These are phyloP conservation scores for Grammomys surdaster DNA, from an alignment of 2,113 vertebrate species.

Conservation along the genomic window DNA sequence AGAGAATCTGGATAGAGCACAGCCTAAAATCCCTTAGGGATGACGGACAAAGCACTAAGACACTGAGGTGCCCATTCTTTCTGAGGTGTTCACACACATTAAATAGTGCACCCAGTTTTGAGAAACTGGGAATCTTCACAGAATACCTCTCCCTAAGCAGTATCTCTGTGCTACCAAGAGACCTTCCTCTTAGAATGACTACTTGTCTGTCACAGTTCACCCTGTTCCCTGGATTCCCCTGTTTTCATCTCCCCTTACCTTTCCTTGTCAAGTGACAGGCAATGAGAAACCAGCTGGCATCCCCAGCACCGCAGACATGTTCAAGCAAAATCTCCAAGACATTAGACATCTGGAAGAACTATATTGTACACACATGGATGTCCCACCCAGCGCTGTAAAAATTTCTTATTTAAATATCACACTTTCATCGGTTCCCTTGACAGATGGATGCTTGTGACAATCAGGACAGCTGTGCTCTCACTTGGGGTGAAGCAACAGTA, in stretches of 20 bases:
- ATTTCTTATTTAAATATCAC: not conserved
- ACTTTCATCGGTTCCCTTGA: not conserved
- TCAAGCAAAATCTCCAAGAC: not conserved
- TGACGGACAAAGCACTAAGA: not conserved
- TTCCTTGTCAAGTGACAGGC: not conserved
- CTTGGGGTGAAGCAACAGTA: not conserved
- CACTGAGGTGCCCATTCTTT: fast-evolving
- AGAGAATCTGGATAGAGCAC: not conserved
- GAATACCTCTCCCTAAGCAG: not conserved
- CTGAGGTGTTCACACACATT: not conserved
- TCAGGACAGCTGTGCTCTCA: not conserved
- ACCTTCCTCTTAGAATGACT: not conserved
- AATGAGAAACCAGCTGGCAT: not conserved
- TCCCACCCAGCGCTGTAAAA: not conserved
- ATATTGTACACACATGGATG: not conserved
- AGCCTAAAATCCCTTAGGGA: too few species aligned
- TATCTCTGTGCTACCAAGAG: not conserved
- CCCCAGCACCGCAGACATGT: not conserved
- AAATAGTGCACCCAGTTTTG: not conserved
- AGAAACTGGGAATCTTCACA: not conserved
- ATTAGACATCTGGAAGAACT: not conserved
- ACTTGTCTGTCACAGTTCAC: not conserved
- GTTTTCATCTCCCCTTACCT: not conserved
- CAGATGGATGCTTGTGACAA: not conserved
- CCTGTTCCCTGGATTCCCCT: not conserved